Percentiles rank a stretch among this genome's conserved stretches.
phyloP scores from a whole-genome alignment of 2,113 vertebrate species.

The Artemisiospiza belli region DNA sequence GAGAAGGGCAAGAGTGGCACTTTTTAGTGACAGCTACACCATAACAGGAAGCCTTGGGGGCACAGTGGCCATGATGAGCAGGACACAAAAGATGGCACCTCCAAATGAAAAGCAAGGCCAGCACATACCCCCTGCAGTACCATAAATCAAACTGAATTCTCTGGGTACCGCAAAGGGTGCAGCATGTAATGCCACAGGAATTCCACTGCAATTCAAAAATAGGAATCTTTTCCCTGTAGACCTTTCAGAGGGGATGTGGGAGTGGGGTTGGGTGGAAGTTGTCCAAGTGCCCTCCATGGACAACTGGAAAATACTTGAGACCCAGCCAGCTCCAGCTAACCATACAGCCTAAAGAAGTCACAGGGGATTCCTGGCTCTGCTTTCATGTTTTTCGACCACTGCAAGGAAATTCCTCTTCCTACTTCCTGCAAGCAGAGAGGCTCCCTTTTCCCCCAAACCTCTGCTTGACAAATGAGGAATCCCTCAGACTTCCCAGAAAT shows the following conservation, averaged over 20 bases:
- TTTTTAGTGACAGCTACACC: background rate
- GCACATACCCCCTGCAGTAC: background rate
- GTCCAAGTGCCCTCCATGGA: slow-evolving; percentile 42
- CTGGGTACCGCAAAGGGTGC: slow-evolving; percentile 15
- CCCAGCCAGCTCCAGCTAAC: slow-evolving; percentile 14
- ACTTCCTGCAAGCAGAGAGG: background rate
- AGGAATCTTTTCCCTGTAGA: slow-evolving; percentile 55
- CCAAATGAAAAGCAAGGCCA: background rate
- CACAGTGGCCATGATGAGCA: background rate
- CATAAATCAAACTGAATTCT: background rate
- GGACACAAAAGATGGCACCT: background rate
- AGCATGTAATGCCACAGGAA: slow-evolving; percentile 37
- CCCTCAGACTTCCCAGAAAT: background rate
- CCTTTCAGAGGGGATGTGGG: slow-evolving; percentile 28
- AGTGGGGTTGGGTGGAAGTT: slow-evolving; percentile 31
- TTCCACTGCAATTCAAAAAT: slow-evolving; percentile 62
- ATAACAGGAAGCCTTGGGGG: background rate
- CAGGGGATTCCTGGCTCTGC: slow-evolving; percentile 9
- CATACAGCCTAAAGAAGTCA: slow-evolving; percentile 43
- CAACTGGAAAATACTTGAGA: slow-evolving; percentile 48
- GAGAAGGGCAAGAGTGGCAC: background rate
- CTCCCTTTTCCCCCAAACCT: background rate
- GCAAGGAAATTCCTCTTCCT: slow-evolving; percentile 30
- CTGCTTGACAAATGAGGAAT: background rate
- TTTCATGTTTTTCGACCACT: slow-evolving; percentile 23